Base-by-base conservation (phyloP, 2,797 vertebrate species). In the Rhabdomys pumilio region DNA sequence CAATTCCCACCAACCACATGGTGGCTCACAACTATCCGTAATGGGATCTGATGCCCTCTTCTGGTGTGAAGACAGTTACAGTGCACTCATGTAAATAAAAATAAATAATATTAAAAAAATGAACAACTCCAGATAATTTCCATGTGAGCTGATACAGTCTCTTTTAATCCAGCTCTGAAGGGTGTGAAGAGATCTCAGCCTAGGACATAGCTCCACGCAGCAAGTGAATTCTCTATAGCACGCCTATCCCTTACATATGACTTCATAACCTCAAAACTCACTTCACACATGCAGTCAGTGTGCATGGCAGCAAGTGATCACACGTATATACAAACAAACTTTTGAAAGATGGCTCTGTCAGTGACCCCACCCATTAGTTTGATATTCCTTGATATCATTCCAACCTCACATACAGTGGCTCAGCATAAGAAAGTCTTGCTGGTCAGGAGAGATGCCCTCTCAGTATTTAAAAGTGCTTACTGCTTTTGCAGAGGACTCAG, bases 211-310 rank as follows among this genome's bases (percentile, higher is more conserved):
- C 26, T n/a, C 83, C 55, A 6, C 20, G 3, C 12, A 44, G 59
- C n/a, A 82, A 55, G 73, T n/a, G 11, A 86, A n/a, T n/a, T 81
- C 26, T 24, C 3, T 26, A 34, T 17, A 67, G 6, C 10, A 53
- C 34, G 29, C 24, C 38, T 24, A 6, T 67, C 15, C 17, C 13
- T 41, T 57, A 57, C 34, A 29, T 63, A 83, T 31, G 31, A 24
- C 29, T 57, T 81, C 38, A 38, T 38, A 90, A 86, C 47, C 29
- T 86, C 75, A 81, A 57, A 73, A 93, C 77, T 75, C n/a, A 53
- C 19, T n/a, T 82, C 86, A 61, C 82, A 82, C 22, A 19, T 9
- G 22, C 14, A 87, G 12, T 41, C 69, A 63, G 34, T 20, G 57
- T 38, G 72, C 59, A 73, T 6, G 15, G 29, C 75, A 86, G 10